Base-by-base conservation (phyloP, 1,140 invertebrate genomes). In the Drosophila santomea region DNA sequence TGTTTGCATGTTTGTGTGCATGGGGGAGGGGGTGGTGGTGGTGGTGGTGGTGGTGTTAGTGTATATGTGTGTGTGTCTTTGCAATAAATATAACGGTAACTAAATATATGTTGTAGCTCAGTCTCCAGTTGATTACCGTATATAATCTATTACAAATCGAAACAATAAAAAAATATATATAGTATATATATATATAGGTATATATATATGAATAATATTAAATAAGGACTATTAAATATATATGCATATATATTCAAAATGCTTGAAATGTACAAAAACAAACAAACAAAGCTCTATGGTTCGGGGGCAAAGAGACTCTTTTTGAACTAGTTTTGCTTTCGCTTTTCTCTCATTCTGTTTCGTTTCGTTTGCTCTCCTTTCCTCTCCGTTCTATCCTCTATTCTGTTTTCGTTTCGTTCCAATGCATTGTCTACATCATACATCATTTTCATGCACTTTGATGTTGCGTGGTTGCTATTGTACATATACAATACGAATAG, bases 51-150 rank as follows among this genome's bases (percentile, higher is more conserved):
- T 43, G 51, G 39, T 44, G 17, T 55, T 45, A 20, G 43, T 43
- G 50, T 4, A 45, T 57, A 15, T 25, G 10, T 61, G 39, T 44
- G 14, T 74, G 60, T 64, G 51, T 68, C 63, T 71, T 69, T 88
- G 79, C 73, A 90, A 83, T 80, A 88, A 91, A 90, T 72, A 83
- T 88, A 88, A 83, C 82, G 88, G 76, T 91, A 91, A 91, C 78
- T 89, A 91, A 91, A 91, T 88, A 83, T 88, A 91, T 84, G 83
- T 91, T 91, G 88, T 91, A 91, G 88, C 89, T 91, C 88, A 91
- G 88, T 91, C 88, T 91, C 88, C 88, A 91, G 83, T 89, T 83
- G 84, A 91, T 91, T 91, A 84, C 77, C 82, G 88, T 72, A 51
- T 78, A 71, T 56, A 78, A 67, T 82, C 83, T 78, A 86, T 86